Base-by-base conservation (phyloP, 2,888 invertebrate species). In the Eurytoma californica region DNA sequence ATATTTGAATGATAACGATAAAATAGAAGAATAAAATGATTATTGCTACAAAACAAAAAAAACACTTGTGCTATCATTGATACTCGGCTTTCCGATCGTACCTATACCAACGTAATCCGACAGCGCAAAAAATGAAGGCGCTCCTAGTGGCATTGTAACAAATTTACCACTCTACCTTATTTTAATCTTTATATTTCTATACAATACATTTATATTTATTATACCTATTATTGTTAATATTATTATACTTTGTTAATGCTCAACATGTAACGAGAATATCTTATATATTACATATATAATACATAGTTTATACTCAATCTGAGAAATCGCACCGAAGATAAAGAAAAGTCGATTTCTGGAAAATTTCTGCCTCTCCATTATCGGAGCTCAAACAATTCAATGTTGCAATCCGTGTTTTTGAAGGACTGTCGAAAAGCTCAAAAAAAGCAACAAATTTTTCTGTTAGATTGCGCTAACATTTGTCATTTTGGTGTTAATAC, bases 141-240 rank as follows among this genome's bases (percentile, higher is more conserved):
- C 30, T 58, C 5, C 18, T 58, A 67, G 47, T 47, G 20, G 39
- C 28, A 39, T 18, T 69, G 57, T 24, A 77, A 60, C 49, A 66
- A 66, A 60, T 7, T n/a, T 61, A 61, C 14, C n/a, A 47, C 65
- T 28, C 20, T 70, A 57, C 18, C 57, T 24, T 70, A 47, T 49
- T 77, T 72, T 66, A 65, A 58, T 72, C n/a, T 77, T 77, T 18
- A 65, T 55, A 76, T 16, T 70, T 66, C 28, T 65, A 70, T 70
- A 77, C 55, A 65, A 77, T 30, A 65, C 57, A 77, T 70, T 53
- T 72, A 72, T 72, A 72, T 70, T 55, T 30, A 65, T 63, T 55
- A 60, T 75, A 68, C 68, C 39, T 55, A 74, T 74, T 58, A 53
- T 77, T 69, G 53, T 60, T 61, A 39, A 39, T 39, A 39, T 39